These are phyloP conservation scores for Buceros bicornis DNA, from an alignment of 2,797 vertebrate genomes.

Conservation along the genomic window DNA sequence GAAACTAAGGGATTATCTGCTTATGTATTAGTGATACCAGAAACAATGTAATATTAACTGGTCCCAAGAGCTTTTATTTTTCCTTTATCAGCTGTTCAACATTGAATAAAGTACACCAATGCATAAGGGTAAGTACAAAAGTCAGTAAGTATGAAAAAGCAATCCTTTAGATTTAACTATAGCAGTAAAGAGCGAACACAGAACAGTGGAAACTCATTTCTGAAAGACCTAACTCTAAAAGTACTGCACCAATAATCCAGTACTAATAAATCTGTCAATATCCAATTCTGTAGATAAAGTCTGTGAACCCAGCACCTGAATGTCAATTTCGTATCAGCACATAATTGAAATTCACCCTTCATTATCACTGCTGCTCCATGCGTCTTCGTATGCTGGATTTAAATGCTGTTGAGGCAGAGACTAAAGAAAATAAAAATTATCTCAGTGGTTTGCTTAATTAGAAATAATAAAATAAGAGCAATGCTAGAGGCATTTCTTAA, in stretches of 20 bases:
- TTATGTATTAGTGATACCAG: neutral
- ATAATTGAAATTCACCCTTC: slow-evolving; percentile 78
- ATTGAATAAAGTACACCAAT: neutral
- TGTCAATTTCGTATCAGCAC: neutral
- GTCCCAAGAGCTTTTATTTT: slow-evolving; percentile 19
- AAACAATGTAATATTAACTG: neutral
- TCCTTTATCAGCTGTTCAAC: neutral
- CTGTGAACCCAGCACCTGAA: neutral
- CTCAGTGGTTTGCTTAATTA: slow-evolving; percentile 12
- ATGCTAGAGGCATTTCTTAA: neutral
- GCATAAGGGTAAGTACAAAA: neutral
- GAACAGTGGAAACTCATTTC: neutral
- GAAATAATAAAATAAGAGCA: neutral
- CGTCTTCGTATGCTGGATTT: slow-evolving; percentile 90
- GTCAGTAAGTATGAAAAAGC: neutral
- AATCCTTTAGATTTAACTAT: neutral
- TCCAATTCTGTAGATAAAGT: neutral
- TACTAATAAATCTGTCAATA: neutral
- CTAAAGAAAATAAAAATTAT: slow-evolving; percentile 59
- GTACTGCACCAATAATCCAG: neutral
- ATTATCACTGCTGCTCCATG: slow-evolving; percentile 95
- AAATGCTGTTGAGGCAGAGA: slow-evolving; percentile 69
- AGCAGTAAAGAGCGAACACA: neutral
- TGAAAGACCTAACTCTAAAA: neutral
- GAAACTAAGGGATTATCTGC: neutral